A percentile compares a stretch with the other conserved stretches of the same genome.
These are phyloP conservation scores for Molothrus ater DNA, from an alignment of 2,797 vertebrate genomes.

Conservation along the genomic window DNA sequence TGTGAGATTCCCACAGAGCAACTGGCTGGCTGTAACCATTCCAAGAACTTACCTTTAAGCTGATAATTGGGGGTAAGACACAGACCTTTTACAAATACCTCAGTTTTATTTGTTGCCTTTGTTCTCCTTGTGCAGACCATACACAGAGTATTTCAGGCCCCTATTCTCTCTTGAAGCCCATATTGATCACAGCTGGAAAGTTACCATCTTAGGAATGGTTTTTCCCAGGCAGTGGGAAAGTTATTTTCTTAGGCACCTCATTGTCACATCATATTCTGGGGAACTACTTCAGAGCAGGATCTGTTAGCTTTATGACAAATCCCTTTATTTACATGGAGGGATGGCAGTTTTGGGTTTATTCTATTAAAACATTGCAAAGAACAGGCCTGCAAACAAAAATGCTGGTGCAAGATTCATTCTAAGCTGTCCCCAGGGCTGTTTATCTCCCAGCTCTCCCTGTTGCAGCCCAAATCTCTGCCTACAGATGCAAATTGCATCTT, in stretches of 20 bases:
- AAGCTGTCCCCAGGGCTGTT: neutral
- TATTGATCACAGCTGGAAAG: constrained; percentile 26
- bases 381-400: neutral
- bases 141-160: neutral
- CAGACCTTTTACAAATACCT: constrained; percentile 3
- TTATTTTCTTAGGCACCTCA: constrained; percentile 58
- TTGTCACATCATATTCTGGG: constrained; percentile 63
- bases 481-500: neutral
- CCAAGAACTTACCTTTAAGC: neutral
- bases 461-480: neutral
- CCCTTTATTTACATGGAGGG: constrained; percentile 60
- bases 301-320: constrained; percentile 43
- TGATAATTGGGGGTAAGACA: constrained; percentile 35
- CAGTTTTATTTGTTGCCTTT: neutral
- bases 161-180: neutral
- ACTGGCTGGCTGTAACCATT: neutral
- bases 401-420: neutral
- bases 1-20: neutral
- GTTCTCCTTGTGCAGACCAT: constrained; percentile 23
- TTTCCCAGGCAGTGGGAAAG: constrained; percentile 25
- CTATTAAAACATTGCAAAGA: neutral
- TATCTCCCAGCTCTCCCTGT: neutral
- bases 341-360: neutral
- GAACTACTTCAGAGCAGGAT: constrained; percentile 17
- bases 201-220: neutral